Evolutionary conservation across 2,797 vertebrate species (phyloP).

Genomic region (Sciurus vulgaris): DNA sequence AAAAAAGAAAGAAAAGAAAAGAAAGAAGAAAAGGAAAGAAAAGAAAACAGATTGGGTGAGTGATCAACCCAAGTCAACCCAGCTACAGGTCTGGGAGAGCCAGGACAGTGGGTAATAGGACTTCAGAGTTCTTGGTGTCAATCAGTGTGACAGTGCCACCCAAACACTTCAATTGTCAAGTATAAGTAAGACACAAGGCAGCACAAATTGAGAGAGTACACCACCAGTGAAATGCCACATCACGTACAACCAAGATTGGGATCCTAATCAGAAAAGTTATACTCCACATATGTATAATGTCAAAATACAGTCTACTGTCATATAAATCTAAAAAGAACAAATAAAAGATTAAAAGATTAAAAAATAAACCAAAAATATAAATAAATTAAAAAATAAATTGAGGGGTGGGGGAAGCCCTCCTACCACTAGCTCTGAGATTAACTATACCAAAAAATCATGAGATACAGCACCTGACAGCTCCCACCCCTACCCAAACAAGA

Average conservation of each 20-base stretch:
- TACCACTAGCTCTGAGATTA: neutral
- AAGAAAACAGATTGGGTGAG: neutral
- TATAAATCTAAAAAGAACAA: too few species aligned
- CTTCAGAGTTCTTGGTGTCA: neutral
- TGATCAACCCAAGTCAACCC: neutral
- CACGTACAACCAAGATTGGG: too few species aligned
- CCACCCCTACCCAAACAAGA: neutral
- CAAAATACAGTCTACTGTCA: too few species aligned
- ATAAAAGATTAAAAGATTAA: too few species aligned
- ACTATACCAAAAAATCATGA: neutral
- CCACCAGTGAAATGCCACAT: too few species aligned
- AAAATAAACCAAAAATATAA: too few species aligned
- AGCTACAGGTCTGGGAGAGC: neutral
- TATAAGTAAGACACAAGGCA: neutral
- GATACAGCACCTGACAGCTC: neutral
- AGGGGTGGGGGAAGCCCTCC: neutral
- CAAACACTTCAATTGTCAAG: neutral
- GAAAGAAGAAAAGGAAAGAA: too few species aligned
- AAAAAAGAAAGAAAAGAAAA: too few species aligned
- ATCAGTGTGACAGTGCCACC: neutral
- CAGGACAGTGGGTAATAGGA: neutral
- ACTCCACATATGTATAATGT: too few species aligned
- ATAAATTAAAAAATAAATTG: neutral
- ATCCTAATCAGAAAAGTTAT: too few species aligned
- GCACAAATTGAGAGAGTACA: neutral